Percentiles rank a stretch among this genome's conserved stretches.
These are phyloP conservation scores for Jaculus jaculus DNA, from an alignment of 2,113 vertebrate species.

Conservation along the genomic window DNA sequence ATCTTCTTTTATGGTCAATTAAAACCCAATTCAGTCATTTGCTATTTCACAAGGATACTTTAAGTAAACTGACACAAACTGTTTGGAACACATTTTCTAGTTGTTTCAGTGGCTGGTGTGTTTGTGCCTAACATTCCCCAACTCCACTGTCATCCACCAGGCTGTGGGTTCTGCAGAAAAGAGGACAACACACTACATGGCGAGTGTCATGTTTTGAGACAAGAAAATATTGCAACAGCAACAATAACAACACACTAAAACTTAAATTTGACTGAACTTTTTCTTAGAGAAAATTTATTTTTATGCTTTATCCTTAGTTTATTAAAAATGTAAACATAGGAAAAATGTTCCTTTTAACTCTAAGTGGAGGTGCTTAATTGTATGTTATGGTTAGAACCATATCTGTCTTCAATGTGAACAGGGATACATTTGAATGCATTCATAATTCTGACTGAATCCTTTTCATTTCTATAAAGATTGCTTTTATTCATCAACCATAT, in stretches of 20 bases:
- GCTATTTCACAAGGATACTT: not conserved
- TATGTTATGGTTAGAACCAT: not conserved
- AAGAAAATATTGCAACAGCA: not conserved
- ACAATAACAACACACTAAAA: not conserved
- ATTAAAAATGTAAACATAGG: not conserved
- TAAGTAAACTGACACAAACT: slow-evolving; percentile 19
- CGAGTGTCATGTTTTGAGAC: not conserved
- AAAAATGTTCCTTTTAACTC: not conserved
- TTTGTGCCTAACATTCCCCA: not conserved
- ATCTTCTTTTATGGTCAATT: not conserved
- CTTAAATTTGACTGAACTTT: not conserved
- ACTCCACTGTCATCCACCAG: not conserved
- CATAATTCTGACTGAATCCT: not conserved
- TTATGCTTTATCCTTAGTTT: not conserved
- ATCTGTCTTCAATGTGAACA: not conserved
- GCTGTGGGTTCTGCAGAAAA: not conserved
- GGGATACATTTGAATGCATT: not conserved
- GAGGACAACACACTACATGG: not conserved
- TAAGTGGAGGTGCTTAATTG: not conserved
- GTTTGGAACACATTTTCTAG: not conserved
- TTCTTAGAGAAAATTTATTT: not conserved
- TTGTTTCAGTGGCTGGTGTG: not conserved
- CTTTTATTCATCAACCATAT: not conserved
- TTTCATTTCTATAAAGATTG: not conserved
- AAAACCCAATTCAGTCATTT: not conserved